phyloP scores from a whole-genome alignment of 2,113 vertebrate species.

The Ceyx cyanopectus region DNA sequence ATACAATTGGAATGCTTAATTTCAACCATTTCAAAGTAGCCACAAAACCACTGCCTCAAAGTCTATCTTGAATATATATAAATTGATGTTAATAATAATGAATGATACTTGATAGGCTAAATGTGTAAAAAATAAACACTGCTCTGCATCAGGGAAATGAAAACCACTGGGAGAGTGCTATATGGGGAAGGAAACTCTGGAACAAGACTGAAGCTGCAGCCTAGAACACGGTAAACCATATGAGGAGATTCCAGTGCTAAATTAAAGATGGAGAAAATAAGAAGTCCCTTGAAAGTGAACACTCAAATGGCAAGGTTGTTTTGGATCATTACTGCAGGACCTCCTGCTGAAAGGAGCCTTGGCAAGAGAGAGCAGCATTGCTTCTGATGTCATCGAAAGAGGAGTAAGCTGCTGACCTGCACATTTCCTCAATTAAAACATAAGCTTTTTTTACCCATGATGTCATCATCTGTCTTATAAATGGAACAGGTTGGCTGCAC shows the following conservation, averaged over 20 bases:
- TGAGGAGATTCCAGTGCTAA: not conserved
- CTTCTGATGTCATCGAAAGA: not conserved
- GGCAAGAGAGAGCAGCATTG: not conserved
- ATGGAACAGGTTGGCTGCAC: constrained; percentile 39
- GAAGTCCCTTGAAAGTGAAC: constrained; percentile 16
- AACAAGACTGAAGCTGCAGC: not conserved
- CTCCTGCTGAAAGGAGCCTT: not conserved
- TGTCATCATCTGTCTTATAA: constrained; percentile 53
- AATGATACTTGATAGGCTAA: not conserved
- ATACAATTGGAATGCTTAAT: not conserved
- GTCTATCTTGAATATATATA: not conserved
- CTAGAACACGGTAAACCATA: not conserved
- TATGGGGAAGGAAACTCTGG: not conserved
- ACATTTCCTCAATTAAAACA: constrained; percentile 61
- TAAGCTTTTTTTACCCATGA: constrained; percentile 55
- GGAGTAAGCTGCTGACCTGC: constrained; percentile 40
- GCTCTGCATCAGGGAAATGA: not conserved
- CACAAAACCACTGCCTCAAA: not conserved
- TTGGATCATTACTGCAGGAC: not conserved
- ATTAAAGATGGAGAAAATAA: not conserved
- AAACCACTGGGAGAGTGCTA: not conserved
- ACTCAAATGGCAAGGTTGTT: not conserved
- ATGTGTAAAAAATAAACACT: not conserved
- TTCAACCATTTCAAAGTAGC: not conserved
- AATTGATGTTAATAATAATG: not conserved